Percentiles rank a stretch among this genome's conserved stretches.
Evolutionary conservation across 1,140 invertebrate genomes (phyloP).

Genomic region (Drosophila guanche): DNA sequence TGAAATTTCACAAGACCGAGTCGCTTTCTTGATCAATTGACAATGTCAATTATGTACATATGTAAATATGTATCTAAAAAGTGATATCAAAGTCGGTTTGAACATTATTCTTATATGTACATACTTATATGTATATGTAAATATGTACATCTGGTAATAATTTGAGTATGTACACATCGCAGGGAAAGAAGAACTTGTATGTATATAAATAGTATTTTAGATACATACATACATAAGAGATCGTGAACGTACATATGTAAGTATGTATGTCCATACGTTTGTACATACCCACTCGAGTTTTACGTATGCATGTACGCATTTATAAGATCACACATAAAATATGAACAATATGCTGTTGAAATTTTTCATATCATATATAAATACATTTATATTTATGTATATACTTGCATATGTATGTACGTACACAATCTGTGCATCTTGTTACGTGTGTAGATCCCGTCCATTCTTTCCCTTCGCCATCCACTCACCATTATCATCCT

Average conservation of each 20-base stretch:
- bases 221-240: too few species aligned
- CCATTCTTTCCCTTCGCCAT: too few species aligned
- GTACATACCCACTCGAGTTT: too few species aligned
- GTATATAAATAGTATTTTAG: too few species aligned
- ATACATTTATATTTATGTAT: slow-evolving; percentile 17
- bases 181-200: too few species aligned
- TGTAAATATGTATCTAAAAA: too few species aligned
- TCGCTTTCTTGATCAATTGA: not conserved
- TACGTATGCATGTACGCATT: not conserved
- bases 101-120: too few species aligned
- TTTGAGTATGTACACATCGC: not conserved
- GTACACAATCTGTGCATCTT: slow-evolving; percentile 28
- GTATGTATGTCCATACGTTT: not conserved
- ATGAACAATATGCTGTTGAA: slow-evolving; percentile 22
- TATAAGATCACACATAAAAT: slow-evolving; percentile 12
- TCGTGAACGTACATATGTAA: not conserved
- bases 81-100: too few species aligned
- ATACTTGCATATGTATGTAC: slow-evolving; percentile 5
- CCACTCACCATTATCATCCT: too few species aligned
- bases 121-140: not conserved
- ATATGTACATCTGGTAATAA: not conserved
- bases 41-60: too few species aligned
- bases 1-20: not conserved
- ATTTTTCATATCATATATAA: slow-evolving; percentile 23
- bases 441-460: too few species aligned